A percentile compares a stretch with the other conserved stretches of the same genome.
Evolutionary conservation across 2,888 invertebrate genomes (phyloP).

Genomic region (Ephialtes manifestator): DNA sequence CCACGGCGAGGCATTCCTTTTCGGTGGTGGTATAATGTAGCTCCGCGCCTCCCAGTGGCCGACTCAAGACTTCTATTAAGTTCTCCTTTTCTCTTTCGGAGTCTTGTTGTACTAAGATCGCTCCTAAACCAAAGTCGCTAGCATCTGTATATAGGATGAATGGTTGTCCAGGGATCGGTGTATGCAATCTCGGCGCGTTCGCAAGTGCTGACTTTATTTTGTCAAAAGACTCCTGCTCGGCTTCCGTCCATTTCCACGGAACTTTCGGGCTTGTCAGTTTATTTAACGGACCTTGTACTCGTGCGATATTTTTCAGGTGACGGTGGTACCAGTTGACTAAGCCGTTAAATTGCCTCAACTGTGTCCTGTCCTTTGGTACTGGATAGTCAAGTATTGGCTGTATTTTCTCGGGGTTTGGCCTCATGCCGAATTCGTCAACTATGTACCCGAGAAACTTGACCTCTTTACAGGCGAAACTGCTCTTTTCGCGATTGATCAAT

Average conservation of each 20-base stretch:
- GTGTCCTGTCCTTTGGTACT: not conserved
- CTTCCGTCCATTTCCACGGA: not conserved
- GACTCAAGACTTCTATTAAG: not conserved
- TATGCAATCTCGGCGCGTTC: not conserved
- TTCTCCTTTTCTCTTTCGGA: not conserved
- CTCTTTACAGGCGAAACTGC: not conserved
- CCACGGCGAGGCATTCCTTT: no score
- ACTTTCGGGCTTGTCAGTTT: conserved; percentile 3
- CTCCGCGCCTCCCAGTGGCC: not conserved
- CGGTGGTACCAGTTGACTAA: conserved; percentile 2
- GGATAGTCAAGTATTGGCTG: not conserved
- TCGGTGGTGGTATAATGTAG: not conserved
- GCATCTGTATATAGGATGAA: not conserved
- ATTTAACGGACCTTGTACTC: not conserved
- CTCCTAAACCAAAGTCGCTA: not conserved
- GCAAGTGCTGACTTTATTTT: not conserved
- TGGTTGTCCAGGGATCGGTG: no score
- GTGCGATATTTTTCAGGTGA: not conserved
- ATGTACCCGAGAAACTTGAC: no score
- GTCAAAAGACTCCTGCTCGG: not conserved
- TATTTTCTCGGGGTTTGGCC: no score
- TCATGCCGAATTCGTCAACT: conserved; percentile 7
- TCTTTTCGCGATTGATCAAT: not conserved
- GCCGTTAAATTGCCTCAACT: not conserved
- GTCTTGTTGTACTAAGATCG: no score